Conservation (phyloP, 1,140 invertebrate species). For the Palaemon carinicauda region DNA sequence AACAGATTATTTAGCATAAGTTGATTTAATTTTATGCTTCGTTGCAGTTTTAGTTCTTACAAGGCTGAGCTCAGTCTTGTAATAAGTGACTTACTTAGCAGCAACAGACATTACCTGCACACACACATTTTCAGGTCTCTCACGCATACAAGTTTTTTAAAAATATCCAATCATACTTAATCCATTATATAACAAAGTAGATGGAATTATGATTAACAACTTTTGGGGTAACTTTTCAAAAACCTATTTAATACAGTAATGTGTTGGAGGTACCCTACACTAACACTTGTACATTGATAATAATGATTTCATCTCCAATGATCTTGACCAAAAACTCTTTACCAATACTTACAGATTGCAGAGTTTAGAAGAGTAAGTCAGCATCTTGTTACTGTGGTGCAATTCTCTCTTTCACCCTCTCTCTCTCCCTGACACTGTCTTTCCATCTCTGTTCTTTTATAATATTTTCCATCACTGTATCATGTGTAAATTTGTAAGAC, state of each 20-base stretch:
- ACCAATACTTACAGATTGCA: conserved; percentile 52
- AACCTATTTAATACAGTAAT: not conserved
- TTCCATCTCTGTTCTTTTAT: conserved; percentile 7
- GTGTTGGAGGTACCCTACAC: not conserved
- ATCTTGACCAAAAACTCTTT: conserved; percentile 2
- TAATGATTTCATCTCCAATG: not conserved
- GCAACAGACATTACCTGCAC: no score
- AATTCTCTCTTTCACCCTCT: conserved; percentile 8
- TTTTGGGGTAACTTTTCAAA: no score
- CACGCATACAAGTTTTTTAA: no score
- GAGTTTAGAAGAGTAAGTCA: conserved; percentile 59
- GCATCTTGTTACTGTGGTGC: conserved; percentile 24
- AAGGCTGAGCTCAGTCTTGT: no score
- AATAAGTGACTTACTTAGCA: no score
- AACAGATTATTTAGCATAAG: no score
- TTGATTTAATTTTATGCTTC: no score
- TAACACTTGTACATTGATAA: not conserved
- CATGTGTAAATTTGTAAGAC: not conserved
- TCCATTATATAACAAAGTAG: not conserved
- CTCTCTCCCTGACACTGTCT: conserved; percentile 19
- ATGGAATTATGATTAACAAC: not conserved
- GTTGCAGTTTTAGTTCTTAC: no score
- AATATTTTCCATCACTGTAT: conserved; percentile 19
- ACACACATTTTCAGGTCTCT: no score
- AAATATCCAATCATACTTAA: no score